phyloP scores from a whole-genome alignment of 2,888 invertebrate species.

The Geophilus truncorum region DNA sequence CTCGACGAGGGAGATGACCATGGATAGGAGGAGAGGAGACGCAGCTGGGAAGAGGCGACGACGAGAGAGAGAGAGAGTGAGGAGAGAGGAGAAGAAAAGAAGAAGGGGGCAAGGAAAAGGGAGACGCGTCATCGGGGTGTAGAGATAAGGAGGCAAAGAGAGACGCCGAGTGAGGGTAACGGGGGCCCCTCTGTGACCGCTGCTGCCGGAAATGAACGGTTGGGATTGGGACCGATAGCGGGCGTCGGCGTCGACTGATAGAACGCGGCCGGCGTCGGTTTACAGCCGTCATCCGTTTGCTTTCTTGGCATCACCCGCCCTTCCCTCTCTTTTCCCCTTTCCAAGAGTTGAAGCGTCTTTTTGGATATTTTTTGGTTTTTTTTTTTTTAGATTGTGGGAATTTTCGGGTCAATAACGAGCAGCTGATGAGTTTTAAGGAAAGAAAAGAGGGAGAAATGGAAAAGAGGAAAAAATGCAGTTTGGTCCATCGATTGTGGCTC shows the following conservation, averaged over 20 bases:
- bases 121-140: slow-evolving; percentile 20
- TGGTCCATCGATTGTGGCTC: slow-evolving; percentile 25
- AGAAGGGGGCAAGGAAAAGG: background rate
- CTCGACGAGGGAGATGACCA: slow-evolving; percentile 1
- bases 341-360: background rate
- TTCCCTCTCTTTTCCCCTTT: background rate
- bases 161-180: background rate
- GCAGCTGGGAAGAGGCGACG: background rate
- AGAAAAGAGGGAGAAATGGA: background rate
- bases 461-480: background rate
- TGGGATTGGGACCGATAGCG: slow-evolving; percentile 24
- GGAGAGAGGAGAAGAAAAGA: too few species aligned
- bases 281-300: slow-evolving; percentile 13
- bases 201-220: slow-evolving; percentile 27
- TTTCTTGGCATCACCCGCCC: background rate
- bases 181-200: slow-evolving; percentile 19
- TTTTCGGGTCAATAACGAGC: slow-evolving; percentile 3
- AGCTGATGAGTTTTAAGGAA: background rate
- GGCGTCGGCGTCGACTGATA: slow-evolving; percentile 27
- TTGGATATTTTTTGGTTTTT: background rate
- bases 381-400: background rate
- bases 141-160: background rate
- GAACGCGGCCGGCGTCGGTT: slow-evolving; percentile 19
- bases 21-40: background rate
- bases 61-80: background rate